A percentile compares a stretch with the other conserved stretches of the same genome.
phyloP scores from a whole-genome alignment of 2,113 vertebrate genomes.

The Pteruthius melanotis region DNA sequence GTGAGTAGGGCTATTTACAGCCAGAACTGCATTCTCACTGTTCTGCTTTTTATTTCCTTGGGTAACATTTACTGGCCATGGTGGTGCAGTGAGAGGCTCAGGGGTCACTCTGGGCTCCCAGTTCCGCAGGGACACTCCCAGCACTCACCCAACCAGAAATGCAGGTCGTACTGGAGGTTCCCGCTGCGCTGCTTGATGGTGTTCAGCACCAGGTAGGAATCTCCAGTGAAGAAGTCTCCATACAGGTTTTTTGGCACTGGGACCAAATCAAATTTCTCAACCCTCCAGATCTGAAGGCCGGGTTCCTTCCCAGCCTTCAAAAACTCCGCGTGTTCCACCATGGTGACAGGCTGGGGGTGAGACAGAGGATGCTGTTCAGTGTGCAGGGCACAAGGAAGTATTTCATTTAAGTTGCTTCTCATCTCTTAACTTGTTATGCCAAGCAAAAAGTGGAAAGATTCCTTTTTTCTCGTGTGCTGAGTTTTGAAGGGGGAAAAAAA shows the following conservation, averaged over 20 bases:
- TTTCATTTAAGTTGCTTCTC: background rate
- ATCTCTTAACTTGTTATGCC: background rate
- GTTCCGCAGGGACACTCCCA: background rate
- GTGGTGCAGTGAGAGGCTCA: background rate
- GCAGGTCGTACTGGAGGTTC: slow-evolving; percentile 90
- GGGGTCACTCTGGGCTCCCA: background rate
- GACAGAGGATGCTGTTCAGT: background rate
- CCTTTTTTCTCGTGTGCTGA: background rate
- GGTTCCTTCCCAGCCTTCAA: slow-evolving; percentile 85
- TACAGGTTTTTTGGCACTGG: slow-evolving; percentile 88
- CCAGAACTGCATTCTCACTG: background rate
- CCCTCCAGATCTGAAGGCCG: slow-evolving; percentile 95
- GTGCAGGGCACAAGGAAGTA: background rate
- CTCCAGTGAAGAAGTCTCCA: slow-evolving; percentile 92
- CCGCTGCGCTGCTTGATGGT: slow-evolving; percentile 89
- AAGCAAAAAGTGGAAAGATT: background rate
- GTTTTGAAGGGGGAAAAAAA: background rate
- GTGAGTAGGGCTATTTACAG: background rate
- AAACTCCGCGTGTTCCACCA: slow-evolving; percentile 92
- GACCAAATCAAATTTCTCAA: slow-evolving; percentile 95
- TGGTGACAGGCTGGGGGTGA: slow-evolving; percentile 73
- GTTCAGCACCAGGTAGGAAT: slow-evolving; percentile 92
- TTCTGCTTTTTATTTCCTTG: background rate
- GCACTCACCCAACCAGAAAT: slow-evolving; percentile 92
- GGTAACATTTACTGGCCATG: background rate